Evolutionary conservation across 2,113 vertebrate genomes (phyloP).

Genomic region (Saguinus imperator): DNA sequence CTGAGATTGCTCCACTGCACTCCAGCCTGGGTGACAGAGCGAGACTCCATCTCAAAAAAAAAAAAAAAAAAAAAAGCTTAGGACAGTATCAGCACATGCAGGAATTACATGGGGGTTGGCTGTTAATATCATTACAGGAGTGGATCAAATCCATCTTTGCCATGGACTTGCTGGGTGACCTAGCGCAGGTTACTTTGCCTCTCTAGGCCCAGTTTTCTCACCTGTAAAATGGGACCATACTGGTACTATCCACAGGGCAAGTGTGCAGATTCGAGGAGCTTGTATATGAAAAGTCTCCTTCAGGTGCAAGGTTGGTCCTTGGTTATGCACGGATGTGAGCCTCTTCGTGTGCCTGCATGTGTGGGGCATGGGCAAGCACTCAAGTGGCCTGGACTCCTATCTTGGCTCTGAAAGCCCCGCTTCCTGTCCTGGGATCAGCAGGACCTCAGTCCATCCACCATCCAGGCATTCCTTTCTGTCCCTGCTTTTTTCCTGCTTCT

Average conservation of each 20-base stretch:
- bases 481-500: background rate
- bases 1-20: no score
- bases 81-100: no score
- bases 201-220: background rate
- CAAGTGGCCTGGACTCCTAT: background rate
- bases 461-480: rapidly evolving
- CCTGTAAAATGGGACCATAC: background rate
- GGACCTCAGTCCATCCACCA: background rate
- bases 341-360: background rate
- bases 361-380: background rate
- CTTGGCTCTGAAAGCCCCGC: background rate
- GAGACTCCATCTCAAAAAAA: no score
- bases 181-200: background rate
- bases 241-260: background rate
- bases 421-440: rapidly evolving
- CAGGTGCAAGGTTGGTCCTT: background rate
- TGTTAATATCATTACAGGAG: background rate
- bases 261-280: background rate
- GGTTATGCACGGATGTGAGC: background rate
- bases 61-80: background rate
- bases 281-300: rapidly evolving
- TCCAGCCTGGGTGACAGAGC: no score
- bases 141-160: background rate
- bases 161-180: background rate
- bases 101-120: background rate